Base-by-base conservation (phyloP, 2,797 vertebrate species). In the Poecilia velifera region DNA sequence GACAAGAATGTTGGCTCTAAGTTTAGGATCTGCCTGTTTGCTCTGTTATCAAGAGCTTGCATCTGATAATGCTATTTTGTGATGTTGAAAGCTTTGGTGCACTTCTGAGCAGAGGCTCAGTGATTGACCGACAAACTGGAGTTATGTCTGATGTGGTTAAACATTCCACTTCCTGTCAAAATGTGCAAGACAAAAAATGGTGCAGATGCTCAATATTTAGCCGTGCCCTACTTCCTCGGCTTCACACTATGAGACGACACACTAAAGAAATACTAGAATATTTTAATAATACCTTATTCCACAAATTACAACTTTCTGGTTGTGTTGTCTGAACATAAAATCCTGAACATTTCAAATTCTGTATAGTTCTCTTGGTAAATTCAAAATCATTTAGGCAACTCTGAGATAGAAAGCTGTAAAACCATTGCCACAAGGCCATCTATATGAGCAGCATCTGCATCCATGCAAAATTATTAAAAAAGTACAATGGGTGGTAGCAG, bases 31-130 rank as follows among this genome's bases (percentile, higher is more conserved):
- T 87, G 81, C 74, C 82, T 81, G 46, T 77, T 51, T 64, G 41
- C 81, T 80, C 68, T 68, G 78, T 76, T 90, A 78, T 86, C 77
- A 41, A 74, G 74, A 70, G 59, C 78, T 82, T 74, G 76, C 55
- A 84, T 89, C 84, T 86, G 41, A 79, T 75, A 82, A 89, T 84
- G 83, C 51, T 86, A 84, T 74, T 82, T 66, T 85, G 71, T 83
- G 80, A 86, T 82, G 78, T 84, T 85, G 86, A 86, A 87, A 86
- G 80, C 73, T 70, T 87, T 84, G 73, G 76, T 85, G 86, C 55
- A 76, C 18, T 76, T 79, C 43, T 12, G 49, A 70, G 55, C 41
- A 28, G 36, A 36, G 49, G 59, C 68, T 80, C 34, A 28, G 66
- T 78, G 64, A 82, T 31, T 76, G 51, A 78, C 59, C 34, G 76